Base-by-base conservation (phyloP, 2,113 vertebrate genomes). In the Rhinichthys klamathensis region DNA sequence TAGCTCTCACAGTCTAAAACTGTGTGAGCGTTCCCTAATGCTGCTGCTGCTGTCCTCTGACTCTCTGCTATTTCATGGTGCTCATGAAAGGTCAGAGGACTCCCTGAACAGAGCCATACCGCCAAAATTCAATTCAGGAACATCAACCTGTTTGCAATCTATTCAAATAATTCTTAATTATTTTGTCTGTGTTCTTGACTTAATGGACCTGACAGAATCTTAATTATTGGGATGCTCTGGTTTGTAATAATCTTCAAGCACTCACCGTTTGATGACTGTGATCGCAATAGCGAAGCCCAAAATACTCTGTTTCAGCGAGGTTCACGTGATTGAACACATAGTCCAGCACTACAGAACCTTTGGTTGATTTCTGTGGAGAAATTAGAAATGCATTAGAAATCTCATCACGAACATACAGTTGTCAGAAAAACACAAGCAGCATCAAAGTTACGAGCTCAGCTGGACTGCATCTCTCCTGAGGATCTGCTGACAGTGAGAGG, bases 271-370 rank as follows among this genome's bases (percentile, higher is more conserved):
- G 96, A 93, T 97, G 97, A 89, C 91, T 95, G 91, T 91, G 92
- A 91, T 98, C 96, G 90, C 97, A 97, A 93, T 97, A 98, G 83
- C 96, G 96, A 89, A 98, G 93, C 70, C 97, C 97, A 83, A 98
- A 98, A 92, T 97, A 98, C 91, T 98, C 94, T 38, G 95, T 95
- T 91, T 98, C 96, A 79, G 93, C 91, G 21, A 98, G 92, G 85
- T 97, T 96, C 90, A 97, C 90, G 89, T 97, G 96, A 91, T 89
- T 93, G 83, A 97, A 97, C 87, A 98, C 96, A 21, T 95, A 96
- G 87, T 95, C 95, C 91, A 98, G 94, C 91, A 98, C 91, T 89
- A 96, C 89, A 0, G 94, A 95, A 8, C 93, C 97, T 93, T 95
- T 97, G 0, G 96, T 97, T 85, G 97, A 98, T 91, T 96, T 97